Percentiles rank a stretch among this genome's conserved stretches.
Evolutionary conservation across 2,888 invertebrate genomes (phyloP).

Genomic region (Dolomedes plantarius): DNA sequence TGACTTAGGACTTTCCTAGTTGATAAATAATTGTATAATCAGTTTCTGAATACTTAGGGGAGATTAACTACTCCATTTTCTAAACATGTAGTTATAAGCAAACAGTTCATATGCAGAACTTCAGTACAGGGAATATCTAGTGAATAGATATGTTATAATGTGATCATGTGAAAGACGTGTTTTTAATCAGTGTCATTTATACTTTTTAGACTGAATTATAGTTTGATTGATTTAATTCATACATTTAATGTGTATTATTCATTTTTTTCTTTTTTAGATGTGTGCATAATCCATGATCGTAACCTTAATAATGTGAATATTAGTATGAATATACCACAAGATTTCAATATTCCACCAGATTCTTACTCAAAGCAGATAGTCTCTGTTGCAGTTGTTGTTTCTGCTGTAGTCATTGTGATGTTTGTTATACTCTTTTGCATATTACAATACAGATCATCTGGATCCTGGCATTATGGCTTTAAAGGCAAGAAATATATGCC

Average conservation of each 20-base stretch:
- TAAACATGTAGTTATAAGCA: no score
- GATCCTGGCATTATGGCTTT: constrained; percentile 19
- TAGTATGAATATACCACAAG: background rate
- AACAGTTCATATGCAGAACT: no score
- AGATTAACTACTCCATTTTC: no score
- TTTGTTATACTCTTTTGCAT: constrained; percentile 65
- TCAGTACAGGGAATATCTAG: no score
- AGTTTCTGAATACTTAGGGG: no score
- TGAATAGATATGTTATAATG: no score
- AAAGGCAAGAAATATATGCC: constrained; percentile 37
- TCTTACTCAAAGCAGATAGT: background rate
- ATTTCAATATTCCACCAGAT: background rate
- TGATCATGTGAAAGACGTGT: no score
- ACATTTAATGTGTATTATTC: background rate
- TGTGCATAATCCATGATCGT: background rate
- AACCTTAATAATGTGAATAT: background rate
- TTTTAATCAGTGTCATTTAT: no score
- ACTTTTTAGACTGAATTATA: no score
- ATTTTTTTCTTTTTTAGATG: background rate
- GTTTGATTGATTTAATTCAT: no score
- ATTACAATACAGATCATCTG: constrained; percentile 53
- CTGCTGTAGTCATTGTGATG: constrained; percentile 58
- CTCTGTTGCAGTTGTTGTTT: constrained; percentile 21
- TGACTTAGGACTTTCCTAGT: no score
- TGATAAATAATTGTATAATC: no score